Base-by-base conservation (phyloP, 2,113 vertebrate species). In the Antigone vipio region DNA sequence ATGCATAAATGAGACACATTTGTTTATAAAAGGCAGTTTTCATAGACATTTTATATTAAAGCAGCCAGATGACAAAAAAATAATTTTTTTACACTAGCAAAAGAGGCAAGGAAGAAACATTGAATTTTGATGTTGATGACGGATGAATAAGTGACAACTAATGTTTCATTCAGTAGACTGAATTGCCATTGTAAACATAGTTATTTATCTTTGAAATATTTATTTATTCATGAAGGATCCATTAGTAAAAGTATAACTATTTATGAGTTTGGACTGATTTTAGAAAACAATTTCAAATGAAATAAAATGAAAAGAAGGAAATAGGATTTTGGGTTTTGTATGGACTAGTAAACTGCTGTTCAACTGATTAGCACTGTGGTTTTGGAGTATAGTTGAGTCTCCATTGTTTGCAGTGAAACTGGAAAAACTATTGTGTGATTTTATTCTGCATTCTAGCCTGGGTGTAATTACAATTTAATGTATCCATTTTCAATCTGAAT, bases 141-240 rank as follows among this genome's bases (percentile, higher is more conserved):
- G 1, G 49, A 30, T 73, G 62, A 87, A 50, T 78, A 89, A 90
- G 9, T 72, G 44, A 69, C 77, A 94, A 88, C 40, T 89, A 59
- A 72, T 79, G 58, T 89, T 82, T 90, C 58, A 88, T 92, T 95
- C 82, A 83, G 30, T 60, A 66, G 75, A 56, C 58, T 72, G 81
- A 81, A 27, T 77, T 92, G 40, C 42, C n/a, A 67, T 53, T 81
- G n/a, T 84, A 96, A 96, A 77, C 50, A 68, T 26, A 66, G 30
- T 49, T 89, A 73, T 91, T 92, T 58, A 62, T 66, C 30, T 84
- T 77, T 80, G 15, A 92, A 91, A 86, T 92, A 92, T 89, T 80
- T 93, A 85, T 92, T 92, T 92, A 95, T 91, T 96, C 59, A 77
- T 91, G 68, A 35, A 91, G 80, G 9, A 80, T 69, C 10, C 49